A percentile compares a stretch with the other conserved stretches of the same genome.
Evolutionary conservation across 2,113 vertebrate species (phyloP).

Genomic region (Colius striatus): DNA sequence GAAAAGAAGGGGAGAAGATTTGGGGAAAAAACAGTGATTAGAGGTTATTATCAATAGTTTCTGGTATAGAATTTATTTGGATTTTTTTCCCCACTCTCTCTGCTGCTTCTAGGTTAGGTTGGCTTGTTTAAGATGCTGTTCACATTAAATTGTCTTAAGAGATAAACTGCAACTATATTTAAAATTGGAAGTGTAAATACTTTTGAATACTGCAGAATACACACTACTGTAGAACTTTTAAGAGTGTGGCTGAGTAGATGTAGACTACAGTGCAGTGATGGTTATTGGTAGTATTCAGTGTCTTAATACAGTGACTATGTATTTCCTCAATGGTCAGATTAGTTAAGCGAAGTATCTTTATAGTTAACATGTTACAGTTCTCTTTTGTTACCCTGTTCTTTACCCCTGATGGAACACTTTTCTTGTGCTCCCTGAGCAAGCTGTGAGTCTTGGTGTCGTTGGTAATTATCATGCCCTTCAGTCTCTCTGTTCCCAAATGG

Average conservation of each 20-base stretch:
- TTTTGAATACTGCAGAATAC: neutral
- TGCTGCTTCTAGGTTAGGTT: neutral
- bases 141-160: neutral
- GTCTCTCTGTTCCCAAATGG: neutral
- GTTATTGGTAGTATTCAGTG: neutral
- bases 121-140: neutral
- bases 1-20: neutral
- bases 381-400: neutral
- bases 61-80: neutral
- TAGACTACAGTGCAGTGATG: neutral
- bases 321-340: neutral
- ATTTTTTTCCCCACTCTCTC: neutral
- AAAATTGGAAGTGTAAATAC: neutral
- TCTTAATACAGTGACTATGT: neutral
- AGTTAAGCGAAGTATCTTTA: neutral
- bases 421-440: rapidly evolving
- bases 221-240: neutral
- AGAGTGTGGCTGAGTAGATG: neutral
- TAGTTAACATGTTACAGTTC: neutral
- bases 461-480: neutral
- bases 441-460: neutral
- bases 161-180: neutral
- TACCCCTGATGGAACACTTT: neutral
- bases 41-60: neutral
- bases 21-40: neutral